Percentiles rank a stretch among this genome's conserved stretches.
Conservation (phyloP, 1,140 invertebrate genomes). For the Bombus turneri region DNA sequence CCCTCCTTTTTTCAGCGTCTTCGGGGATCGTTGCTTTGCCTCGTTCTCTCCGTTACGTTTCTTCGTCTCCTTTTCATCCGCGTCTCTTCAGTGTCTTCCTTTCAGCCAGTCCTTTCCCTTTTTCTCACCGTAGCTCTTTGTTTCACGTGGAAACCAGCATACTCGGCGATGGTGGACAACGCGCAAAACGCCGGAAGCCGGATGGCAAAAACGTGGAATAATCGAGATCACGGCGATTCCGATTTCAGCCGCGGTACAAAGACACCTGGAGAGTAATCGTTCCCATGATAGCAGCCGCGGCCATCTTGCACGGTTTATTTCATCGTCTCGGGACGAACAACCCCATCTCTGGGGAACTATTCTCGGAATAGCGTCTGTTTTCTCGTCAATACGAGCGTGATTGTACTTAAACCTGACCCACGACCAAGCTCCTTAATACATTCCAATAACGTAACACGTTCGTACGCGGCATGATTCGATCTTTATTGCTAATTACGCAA, state of each 20-base stretch:
- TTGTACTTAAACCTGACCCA: too few species aligned
- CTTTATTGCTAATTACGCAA: constrained; percentile 34
- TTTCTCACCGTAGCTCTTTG: background rate
- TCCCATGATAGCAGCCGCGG: too few species aligned
- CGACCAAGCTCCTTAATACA: background rate
- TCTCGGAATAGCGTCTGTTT: too few species aligned
- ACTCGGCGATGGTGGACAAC: background rate
- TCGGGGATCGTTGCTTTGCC: constrained; percentile 12
- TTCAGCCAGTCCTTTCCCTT: background rate
- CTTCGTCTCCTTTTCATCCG: background rate
- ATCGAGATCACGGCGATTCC: constrained; percentile 2
- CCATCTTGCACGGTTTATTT: background rate
- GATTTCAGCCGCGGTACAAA: background rate
- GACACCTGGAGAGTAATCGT: background rate
- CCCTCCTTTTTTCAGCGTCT: background rate
- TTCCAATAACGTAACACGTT: background rate
- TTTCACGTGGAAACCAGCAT: constrained; percentile 2
- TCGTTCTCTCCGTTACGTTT: background rate
- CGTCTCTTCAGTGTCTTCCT: background rate
- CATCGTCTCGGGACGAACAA: background rate
- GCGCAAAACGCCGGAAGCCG: constrained; percentile 1
- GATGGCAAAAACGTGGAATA: constrained; percentile 8
- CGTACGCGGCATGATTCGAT: background rate
- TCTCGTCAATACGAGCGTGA: background rate
- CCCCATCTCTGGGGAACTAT: background rate